These are phyloP conservation scores for Tenthredo distinguenda DNA, from an alignment of 2,888 invertebrate species.

Conservation along the genomic window DNA sequence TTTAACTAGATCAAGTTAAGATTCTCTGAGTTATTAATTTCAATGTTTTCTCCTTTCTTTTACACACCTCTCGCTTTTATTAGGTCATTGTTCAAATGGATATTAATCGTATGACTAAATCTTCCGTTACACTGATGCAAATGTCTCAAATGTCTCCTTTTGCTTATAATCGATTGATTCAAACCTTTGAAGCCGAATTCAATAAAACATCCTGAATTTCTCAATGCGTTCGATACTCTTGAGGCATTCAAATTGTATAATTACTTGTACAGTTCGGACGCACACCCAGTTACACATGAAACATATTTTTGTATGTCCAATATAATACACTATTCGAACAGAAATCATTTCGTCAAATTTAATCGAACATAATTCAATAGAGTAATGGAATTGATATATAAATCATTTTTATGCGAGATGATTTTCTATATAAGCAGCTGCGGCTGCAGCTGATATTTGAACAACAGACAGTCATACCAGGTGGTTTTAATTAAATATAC, in stretches of 20 bases:
- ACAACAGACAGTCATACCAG: slow-evolving; percentile 14
- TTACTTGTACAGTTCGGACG: neutral
- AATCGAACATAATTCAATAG: neutral
- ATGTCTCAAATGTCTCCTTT: neutral
- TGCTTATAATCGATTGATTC: neutral
- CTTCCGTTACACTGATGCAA: neutral
- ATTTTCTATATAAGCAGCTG: slow-evolving; percentile 15
- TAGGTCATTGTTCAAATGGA: neutral
- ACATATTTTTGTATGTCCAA: slow-evolving; percentile 5
- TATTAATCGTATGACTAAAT: neutral
- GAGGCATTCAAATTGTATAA: neutral
- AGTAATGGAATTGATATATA: neutral
- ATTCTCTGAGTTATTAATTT: neutral
- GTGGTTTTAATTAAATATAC: neutral
- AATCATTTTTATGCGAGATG: neutral
- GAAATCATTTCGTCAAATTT: slow-evolving; percentile 24
- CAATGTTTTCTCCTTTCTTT: neutral
- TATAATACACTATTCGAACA: slow-evolving; percentile 18
- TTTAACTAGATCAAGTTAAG: neutral
- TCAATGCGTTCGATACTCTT: neutral
- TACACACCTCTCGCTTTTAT: neutral
- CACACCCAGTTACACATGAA: neutral
- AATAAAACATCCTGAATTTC: neutral
- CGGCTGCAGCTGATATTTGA: neutral
- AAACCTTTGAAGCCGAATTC: neutral